Percentiles rank a stretch among this genome's conserved stretches.
phyloP scores from a whole-genome alignment of 2,113 vertebrate genomes.

The Strigops habroptila region DNA sequence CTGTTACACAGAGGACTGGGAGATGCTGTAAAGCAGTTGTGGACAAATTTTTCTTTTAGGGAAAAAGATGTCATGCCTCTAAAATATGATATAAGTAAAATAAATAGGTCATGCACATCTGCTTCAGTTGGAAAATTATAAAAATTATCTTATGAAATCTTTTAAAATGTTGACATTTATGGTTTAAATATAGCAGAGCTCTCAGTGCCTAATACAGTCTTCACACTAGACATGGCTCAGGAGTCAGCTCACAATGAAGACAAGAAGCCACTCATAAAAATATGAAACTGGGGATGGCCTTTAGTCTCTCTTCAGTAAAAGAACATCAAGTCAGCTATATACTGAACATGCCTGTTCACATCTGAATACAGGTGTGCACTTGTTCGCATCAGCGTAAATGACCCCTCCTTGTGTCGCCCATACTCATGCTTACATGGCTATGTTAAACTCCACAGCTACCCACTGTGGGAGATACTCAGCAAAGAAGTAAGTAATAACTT shows the following conservation, averaged over 20 bases:
- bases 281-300: background rate
- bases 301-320: background rate
- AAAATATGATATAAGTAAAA: background rate
- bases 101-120: background rate
- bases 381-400: fast-evolving
- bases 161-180: background rate
- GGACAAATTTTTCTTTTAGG: background rate
- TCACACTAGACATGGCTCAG: background rate
- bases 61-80: background rate
- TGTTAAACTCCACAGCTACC: background rate
- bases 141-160: background rate
- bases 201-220: background rate
- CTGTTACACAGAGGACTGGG: background rate
- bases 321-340: background rate
- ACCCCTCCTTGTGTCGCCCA: background rate
- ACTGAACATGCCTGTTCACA: background rate
- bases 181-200: background rate
- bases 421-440: fast-evolving
- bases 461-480: background rate
- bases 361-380: background rate
- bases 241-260: background rate
- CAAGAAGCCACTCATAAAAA: background rate
- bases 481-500: constrained; percentile 11
- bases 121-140: background rate
- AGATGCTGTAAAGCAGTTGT: fast-evolving